phyloP scores from a whole-genome alignment of 2,797 vertebrate genomes.

The Aphelocoma californica region DNA sequence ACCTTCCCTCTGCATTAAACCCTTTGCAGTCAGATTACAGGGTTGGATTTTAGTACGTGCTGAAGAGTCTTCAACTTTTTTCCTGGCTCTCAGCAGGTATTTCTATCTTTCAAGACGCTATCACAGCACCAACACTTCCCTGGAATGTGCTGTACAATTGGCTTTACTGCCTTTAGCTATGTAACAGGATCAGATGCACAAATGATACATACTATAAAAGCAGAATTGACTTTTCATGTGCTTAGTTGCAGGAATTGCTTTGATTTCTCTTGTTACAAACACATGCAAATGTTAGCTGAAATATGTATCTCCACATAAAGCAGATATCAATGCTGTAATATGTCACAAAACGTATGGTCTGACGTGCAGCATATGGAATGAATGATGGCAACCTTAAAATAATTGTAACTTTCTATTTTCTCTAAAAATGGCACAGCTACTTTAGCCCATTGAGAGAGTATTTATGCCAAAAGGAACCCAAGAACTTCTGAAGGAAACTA shows the following conservation, averaged over 20 bases:
- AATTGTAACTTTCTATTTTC: background rate
- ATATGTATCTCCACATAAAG: background rate
- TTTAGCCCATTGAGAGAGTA: background rate
- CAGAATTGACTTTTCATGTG: background rate
- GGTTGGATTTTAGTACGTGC: background rate
- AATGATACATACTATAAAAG: background rate
- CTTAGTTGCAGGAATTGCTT: background rate
- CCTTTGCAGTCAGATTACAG: background rate
- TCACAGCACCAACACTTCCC: background rate
- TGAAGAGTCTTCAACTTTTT: background rate
- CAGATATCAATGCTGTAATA: background rate
- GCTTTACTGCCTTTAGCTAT: background rate
- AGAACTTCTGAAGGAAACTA: background rate
- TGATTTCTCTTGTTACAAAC: background rate
- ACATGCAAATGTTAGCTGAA: background rate
- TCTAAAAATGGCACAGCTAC: background rate
- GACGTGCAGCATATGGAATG: background rate
- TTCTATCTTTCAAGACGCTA: background rate
- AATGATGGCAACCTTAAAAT: background rate
- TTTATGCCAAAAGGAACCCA: background rate
- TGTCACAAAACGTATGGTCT: background rate
- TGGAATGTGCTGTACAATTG: background rate
- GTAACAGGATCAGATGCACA: background rate
- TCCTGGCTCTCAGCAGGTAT: background rate
- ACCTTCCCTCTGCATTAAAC: background rate